Percentiles rank a stretch among this genome's conserved stretches.
phyloP scores from a whole-genome alignment of 1,140 invertebrate species.

The Sminthurides bifidus region DNA sequence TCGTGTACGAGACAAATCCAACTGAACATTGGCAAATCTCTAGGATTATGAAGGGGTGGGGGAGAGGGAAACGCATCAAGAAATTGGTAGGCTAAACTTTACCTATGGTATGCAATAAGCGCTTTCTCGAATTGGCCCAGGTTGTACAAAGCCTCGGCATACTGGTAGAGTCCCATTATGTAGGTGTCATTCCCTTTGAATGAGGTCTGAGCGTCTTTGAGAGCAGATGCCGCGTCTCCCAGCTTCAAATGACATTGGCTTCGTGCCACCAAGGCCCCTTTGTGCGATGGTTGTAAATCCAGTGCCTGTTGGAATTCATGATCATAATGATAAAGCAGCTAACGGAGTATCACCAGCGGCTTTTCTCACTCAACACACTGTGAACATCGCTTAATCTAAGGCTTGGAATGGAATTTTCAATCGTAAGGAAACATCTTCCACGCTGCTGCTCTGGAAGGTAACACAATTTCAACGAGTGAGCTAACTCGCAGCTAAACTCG shows the following conservation, averaged over 20 bases:
- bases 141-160: conserved; percentile 85
- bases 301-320: conserved; percentile 53
- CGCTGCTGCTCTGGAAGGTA: too few species aligned
- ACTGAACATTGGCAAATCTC: neutral
- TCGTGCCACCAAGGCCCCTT: conserved; percentile 70
- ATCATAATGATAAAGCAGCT: too few species aligned
- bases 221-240: conserved; percentile 66
- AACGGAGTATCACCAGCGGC: too few species aligned
- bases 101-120: conserved; percentile 70
- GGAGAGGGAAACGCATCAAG: neutral
- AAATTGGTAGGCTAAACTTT: conserved; percentile 48
- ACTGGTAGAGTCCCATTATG: conserved; percentile 64
- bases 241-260: conserved; percentile 81
- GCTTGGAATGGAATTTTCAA: too few species aligned
- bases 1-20: neutral
- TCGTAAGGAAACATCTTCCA: too few species aligned
- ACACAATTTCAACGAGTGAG: too few species aligned
- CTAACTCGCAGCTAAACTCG: too few species aligned
- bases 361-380: too few species aligned
- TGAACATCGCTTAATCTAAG: too few species aligned
- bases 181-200: conserved; percentile 17
- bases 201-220: conserved; percentile 54
- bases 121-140: conserved; percentile 86
- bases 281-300: conserved; percentile 70
- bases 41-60: neutral